These are phyloP conservation scores for Pentamera pediparva DNA, from an alignment of 53 echinoderm and acorn worm genomes.

Conservation along the genomic window DNA sequence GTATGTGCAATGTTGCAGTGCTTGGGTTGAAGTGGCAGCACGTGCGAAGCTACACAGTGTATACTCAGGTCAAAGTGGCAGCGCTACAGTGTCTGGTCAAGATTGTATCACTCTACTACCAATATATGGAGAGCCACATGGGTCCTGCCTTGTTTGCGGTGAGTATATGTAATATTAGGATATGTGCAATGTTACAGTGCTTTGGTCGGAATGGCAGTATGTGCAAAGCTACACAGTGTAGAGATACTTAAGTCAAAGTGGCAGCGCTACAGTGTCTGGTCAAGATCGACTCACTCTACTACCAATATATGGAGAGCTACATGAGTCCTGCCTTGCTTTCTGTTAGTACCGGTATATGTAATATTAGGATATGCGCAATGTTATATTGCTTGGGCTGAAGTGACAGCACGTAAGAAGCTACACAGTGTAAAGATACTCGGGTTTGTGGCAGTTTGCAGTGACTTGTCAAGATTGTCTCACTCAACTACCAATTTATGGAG, in stretches of 20 bases:
- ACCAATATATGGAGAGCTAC: conserved; percentile 88
- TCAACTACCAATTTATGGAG: too few relatives aligned
- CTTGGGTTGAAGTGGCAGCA: neutral
- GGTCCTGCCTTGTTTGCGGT: conserved; percentile 90
- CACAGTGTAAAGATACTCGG: conserved; percentile 73
- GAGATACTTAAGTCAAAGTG: conserved; percentile 69
- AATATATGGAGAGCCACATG: conserved; percentile 94
- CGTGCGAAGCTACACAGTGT: neutral
- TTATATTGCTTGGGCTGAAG: neutral
- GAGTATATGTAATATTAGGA: too few relatives aligned
- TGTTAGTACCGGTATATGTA: conserved; percentile 60
- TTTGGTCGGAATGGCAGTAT: too few relatives aligned
- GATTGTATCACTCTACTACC: conserved; percentile 95
- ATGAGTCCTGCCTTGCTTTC: conserved; percentile 91
- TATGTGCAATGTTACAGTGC: too few relatives aligned
- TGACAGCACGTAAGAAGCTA: conserved; percentile 66
- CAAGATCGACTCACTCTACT: conserved; percentile 96
- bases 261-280: conserved; percentile 99
- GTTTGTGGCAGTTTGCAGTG: conserved; percentile 93
- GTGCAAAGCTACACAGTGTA: conserved; percentile 89
- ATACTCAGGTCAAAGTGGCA: conserved; percentile 69
- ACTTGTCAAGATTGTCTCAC: too few relatives aligned
- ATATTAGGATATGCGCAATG: neutral
- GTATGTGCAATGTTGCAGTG: neutral
- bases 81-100: conserved; percentile 99